Evolutionary conservation across 1,140 invertebrate genomes (phyloP).

Genomic region (Laupala kohalensis): DNA sequence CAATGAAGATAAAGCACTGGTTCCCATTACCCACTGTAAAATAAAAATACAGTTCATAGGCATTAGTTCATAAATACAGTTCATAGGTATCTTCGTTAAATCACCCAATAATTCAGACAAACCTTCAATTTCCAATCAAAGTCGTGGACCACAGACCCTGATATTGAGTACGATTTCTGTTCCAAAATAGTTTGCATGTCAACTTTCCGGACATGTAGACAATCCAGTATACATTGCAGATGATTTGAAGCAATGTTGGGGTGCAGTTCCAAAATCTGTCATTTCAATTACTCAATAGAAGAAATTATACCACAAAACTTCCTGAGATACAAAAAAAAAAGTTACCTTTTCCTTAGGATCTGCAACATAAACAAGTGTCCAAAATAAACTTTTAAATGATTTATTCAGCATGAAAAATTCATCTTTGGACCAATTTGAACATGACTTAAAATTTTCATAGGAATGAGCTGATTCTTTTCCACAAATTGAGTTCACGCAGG

Average conservation of each 20-base stretch:
- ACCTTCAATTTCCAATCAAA: conserved; percentile 11
- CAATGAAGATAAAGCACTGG: conserved; percentile 3
- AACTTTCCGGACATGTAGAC: background rate
- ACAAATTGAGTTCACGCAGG: background rate
- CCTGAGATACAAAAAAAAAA: background rate
- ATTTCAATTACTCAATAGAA: background rate
- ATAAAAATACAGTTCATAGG: background rate
- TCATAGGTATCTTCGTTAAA: background rate
- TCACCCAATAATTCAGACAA: background rate
- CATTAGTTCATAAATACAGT: background rate
- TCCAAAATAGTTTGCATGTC: background rate
- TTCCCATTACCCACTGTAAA: conserved; percentile 10
- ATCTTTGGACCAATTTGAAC: background rate
- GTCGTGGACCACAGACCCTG: conserved; percentile 4
- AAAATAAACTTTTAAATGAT: background rate
- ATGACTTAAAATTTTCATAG: conserved; percentile 2
- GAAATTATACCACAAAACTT: background rate
- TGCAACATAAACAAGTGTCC: background rate
- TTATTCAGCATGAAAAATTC: background rate
- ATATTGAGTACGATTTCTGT: background rate
- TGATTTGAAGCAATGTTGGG: background rate
- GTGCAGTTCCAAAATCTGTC: background rate
- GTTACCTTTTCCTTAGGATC: background rate
- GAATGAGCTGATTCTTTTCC: background rate
- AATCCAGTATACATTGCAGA: background rate